These are phyloP conservation scores for Drosophila repletoides DNA, from an alignment of 1,140 invertebrate species.

Conservation along the genomic window DNA sequence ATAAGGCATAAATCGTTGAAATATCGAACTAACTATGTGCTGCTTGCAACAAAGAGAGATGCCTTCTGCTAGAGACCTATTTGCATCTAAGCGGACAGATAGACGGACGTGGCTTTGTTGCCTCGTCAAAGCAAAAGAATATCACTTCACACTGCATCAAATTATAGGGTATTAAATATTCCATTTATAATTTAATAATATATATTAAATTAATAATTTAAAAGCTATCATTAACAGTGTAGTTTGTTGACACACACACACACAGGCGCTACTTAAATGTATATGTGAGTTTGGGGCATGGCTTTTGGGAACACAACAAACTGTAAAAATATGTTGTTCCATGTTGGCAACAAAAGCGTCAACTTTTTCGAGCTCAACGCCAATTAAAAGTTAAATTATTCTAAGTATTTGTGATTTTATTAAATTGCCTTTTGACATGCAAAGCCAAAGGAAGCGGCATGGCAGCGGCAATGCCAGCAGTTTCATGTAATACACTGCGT, in stretches of 20 bases:
- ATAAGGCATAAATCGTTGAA: no score
- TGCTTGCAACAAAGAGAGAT: no score
- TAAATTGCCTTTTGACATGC: conserved; percentile 62
- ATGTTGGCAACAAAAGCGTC: conserved; percentile 51
- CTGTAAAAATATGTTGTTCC: conserved; percentile 17
- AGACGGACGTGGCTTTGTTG: no score
- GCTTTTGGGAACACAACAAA: neutral
- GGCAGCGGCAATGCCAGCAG: neutral
- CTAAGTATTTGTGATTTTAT: conserved; percentile 68
- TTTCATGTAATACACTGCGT: conserved; percentile 15
- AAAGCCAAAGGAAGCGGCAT: conserved; percentile 33
- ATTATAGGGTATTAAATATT: no score
- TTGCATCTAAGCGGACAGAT: no score
- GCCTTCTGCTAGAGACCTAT: no score
- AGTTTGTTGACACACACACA: conserved; percentile 40
- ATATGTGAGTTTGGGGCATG: no score
- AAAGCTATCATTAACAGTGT: conserved; percentile 9
- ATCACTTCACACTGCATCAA: no score
- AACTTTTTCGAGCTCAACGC: conserved; percentile 56
- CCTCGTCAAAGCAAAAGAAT: no score
- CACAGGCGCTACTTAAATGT: no score
- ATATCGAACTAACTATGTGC: no score
- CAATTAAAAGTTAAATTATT: conserved; percentile 78
- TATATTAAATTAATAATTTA: conserved; percentile 36
- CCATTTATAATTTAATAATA: no score